phyloP scores from a whole-genome alignment of 2,888 invertebrate species.

The Himalopsyche japonica region DNA sequence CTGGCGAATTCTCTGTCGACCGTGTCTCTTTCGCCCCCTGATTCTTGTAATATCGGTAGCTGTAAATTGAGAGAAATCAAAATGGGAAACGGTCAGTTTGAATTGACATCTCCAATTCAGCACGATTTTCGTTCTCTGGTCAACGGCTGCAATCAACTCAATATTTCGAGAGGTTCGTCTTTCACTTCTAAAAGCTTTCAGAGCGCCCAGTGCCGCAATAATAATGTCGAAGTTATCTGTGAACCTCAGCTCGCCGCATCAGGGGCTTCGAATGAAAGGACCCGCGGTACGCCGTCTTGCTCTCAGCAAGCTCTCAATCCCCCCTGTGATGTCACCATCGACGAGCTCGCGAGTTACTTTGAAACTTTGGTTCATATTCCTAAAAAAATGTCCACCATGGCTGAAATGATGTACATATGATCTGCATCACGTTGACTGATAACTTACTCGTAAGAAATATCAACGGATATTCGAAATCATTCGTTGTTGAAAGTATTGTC shows the following conservation, averaged over 20 bases:
- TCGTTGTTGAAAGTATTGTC: neutral
- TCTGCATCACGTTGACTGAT: conserved; percentile 9
- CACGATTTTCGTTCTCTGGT: conserved; percentile 32
- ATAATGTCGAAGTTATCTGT: neutral
- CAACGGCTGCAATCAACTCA: conserved; percentile 28
- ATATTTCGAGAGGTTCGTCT: conserved; percentile 18
- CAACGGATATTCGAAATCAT: neutral
- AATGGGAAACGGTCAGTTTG: neutral
- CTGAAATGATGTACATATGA: conserved; percentile 98
- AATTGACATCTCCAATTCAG: conserved; percentile 2
- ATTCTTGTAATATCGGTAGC: neutral
- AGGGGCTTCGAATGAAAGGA: conserved; percentile 37
- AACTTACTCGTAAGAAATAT: neutral
- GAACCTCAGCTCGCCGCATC: neutral
- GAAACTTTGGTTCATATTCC: conserved; percentile 95
- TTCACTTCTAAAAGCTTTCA: conserved; percentile 23
- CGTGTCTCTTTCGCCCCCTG: conserved; percentile 3
- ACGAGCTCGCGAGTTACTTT: conserved; percentile 93
- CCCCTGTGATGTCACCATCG: conserved; percentile 86
- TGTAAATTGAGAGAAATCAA: conserved; percentile 5
- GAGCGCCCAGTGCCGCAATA: conserved; percentile 3
- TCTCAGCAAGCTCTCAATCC: conserved; percentile 78
- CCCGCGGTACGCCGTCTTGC: conserved; percentile 58
- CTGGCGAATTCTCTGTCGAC: conserved; percentile 21
- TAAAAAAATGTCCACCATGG: conserved; percentile 97